Conservation (phyloP, 2,797 vertebrate species). For the Monodelphis domestica region DNA sequence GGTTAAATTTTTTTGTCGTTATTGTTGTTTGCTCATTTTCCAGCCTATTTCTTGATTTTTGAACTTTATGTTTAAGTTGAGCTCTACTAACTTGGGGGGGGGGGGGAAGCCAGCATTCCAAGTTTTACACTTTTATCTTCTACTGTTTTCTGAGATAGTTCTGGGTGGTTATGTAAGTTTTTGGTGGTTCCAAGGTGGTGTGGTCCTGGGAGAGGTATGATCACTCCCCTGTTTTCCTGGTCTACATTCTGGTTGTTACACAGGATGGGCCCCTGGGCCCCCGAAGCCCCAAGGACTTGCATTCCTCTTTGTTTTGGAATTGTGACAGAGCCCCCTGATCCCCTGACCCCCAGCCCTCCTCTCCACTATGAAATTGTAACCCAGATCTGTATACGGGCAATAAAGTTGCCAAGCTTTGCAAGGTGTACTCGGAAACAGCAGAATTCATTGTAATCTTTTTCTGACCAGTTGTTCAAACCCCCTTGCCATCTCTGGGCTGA, state of each 20-base stretch:
- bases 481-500: background rate
- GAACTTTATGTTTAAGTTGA: background rate
- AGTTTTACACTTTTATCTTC: background rate
- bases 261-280: background rate
- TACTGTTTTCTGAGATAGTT: background rate
- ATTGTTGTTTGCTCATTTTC: background rate
- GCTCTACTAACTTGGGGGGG: background rate
- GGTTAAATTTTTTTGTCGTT: too few species aligned
- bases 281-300: background rate
- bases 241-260: background rate
- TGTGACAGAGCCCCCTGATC: background rate
- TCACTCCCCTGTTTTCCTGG: background rate
- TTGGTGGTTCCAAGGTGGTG: background rate
- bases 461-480: background rate
- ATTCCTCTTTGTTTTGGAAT: background rate
- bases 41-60: background rate
- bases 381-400: background rate
- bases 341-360: background rate
- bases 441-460: background rate
- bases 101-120: background rate
- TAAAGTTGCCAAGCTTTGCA: background rate
- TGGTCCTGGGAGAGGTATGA: too few species aligned
- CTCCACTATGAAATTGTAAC: background rate
- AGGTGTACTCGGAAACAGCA: background rate
- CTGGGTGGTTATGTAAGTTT: background rate